Evolutionary conservation across 2,888 invertebrate genomes (phyloP), one percentile per base, ranked within the genome.

Genomic region (Theristus sp.): DNA sequence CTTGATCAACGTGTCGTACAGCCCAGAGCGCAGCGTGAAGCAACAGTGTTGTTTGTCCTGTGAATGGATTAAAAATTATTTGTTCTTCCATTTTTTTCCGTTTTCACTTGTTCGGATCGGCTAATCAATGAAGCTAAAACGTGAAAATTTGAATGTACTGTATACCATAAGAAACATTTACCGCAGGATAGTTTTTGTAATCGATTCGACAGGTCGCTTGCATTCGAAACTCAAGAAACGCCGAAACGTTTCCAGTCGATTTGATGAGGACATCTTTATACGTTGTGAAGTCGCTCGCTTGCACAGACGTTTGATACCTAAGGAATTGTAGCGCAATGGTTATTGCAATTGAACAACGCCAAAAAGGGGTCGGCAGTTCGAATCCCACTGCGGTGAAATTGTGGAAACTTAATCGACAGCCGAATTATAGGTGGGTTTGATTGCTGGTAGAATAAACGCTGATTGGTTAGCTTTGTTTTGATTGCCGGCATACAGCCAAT

Each of bases 41-140:
- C 70, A 70, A 59, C 70, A 70, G 61, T 66, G 64, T 55, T 68
- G 66, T 46, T 62, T 61, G 54, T 70, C 70, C 66, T 67, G n/a
- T n/a, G n/a, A n/a, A n/a, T n/a, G n/a, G n/a, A n/a, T n/a, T n/a
- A n/a, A n/a, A n/a, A n/a, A n/a, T n/a, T n/a, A n/a, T n/a, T n/a
- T n/a, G n/a, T n/a, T n/a, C n/a, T n/a, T n/a, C n/a, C n/a, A n/a
- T n/a, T n/a, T n/a, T n/a, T n/a, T n/a, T n/a, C n/a, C n/a, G n/a
- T n/a, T n/a, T n/a, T n/a, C 38, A 38, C 38, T 38, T 38, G 38
- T 17, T 13, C 10, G 38, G 38, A 13, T 38, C 17, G 6, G 38
- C 6, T 38, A 6, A 6, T 38, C 10, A 6, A 38, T 38, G 38
- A 38, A 38, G 38, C 17, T 13, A n/a, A n/a, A n/a, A n/a, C n/a